Evolutionary conservation across 2,888 invertebrate species (phyloP), one percentile per base, ranked within the genome.

Genomic region (Pammene aurita): DNA sequence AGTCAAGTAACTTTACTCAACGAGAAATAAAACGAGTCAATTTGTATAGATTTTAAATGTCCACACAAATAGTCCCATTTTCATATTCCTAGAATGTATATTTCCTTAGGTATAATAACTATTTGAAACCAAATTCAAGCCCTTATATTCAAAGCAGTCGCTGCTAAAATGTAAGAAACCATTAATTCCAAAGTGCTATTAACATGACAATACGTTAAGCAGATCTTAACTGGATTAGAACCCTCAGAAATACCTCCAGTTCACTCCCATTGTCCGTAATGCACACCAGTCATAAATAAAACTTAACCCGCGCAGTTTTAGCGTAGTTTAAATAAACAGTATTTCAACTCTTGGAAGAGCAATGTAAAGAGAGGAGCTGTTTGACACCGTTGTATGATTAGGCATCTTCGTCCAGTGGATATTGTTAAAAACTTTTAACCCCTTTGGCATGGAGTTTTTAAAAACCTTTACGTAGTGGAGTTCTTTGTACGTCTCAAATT

Each of bases 271-370:
- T 66, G 66, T 54, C n/a, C 54, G 54, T 66, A 56, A 67, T 62
- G 67, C 67, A 62, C 62, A 48, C 61, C 46, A 62, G 54, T 48
- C 64, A 65, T 69, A 69, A 69, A 69, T 69, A 69, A 46, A 65
- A 69, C 69, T 69, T 65, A 69, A 62, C 56, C 46, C 55, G 63
- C 52, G 44, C 54, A 54, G 35, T 61, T 35, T 18, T 13, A 34
- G 9, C 55, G 34, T 14, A 64, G 55, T 64, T 10, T 52, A 62
- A 52, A 38, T 52, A 38, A 9, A 52, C 62, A 62, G 52, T 50
- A 62, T 62, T 52, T 38, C 10, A 52, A 62, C 41, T 50, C 26
- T 16, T 13, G 0, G 7, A 13, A 14, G 52, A 9, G 26, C 26
- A 26, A 26, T 4, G 7, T 26, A 54, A 54, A 11, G 26, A 50